Evolutionary conservation across 1,140 invertebrate species (phyloP).

Genomic region (Lasioglossum albipes): DNA sequence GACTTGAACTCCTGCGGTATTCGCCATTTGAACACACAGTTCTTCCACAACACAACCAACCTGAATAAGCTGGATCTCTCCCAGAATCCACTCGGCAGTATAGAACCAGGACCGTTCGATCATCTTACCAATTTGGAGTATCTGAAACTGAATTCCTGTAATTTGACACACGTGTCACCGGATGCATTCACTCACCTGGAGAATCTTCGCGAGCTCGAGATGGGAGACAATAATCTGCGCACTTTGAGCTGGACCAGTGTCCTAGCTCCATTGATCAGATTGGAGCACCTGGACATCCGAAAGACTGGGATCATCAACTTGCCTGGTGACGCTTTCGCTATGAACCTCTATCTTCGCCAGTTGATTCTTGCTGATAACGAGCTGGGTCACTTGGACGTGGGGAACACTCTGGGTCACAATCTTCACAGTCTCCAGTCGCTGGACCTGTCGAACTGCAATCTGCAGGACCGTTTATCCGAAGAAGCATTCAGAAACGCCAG

Average conservation of each 20-base stretch:
- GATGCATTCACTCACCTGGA: conserved; percentile 81
- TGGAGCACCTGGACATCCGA: conserved; percentile 84
- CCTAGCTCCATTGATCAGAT: conserved; percentile 81
- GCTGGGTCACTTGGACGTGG: conserved; percentile 83
- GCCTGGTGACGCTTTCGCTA: conserved; percentile 84
- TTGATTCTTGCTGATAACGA: conserved; percentile 85
- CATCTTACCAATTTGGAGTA: conserved; percentile 84
- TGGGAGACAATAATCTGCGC: conserved; percentile 83
- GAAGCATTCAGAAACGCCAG: conserved; percentile 86
- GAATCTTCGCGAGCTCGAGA: conserved; percentile 84
- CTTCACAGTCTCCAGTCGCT: conserved; percentile 84
- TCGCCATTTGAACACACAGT: conserved; percentile 81
- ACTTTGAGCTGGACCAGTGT: conserved; percentile 83
- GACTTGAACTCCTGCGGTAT: conserved; percentile 85
- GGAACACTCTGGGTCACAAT: conserved; percentile 84
- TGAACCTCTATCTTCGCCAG: conserved; percentile 84
- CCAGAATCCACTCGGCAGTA: conserved; percentile 83
- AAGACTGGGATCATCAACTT: conserved; percentile 83
- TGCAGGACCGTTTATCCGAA: conserved; percentile 84
- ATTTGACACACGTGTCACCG: conserved; percentile 82
- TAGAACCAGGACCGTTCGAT: conserved; percentile 83
- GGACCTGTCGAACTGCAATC: conserved; percentile 85
- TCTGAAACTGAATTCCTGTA: conserved; percentile 84
- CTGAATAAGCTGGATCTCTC: conserved; percentile 85
- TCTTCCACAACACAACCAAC: conserved; percentile 85